These are phyloP conservation scores for Hypolimnas misippus DNA, from an alignment of 2,888 invertebrate species.

Conservation along the genomic window DNA sequence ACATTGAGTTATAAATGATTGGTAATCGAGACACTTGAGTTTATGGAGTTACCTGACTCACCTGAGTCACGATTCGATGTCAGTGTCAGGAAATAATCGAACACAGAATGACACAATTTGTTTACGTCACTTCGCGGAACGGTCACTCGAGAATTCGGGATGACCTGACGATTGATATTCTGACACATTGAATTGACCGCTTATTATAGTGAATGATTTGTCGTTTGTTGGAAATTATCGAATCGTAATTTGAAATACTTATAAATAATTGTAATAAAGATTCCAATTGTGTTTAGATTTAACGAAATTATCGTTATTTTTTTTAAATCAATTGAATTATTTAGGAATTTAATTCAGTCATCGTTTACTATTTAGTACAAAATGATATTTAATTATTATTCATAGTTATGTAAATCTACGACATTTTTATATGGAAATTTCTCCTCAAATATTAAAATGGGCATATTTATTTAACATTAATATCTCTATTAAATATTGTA, in stretches of 20 bases:
- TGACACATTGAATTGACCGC: slow-evolving; percentile 2
- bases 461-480: too few relatives aligned
- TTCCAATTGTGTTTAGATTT: neutral
- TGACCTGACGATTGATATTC: neutral
- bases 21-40: too few relatives aligned
- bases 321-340: too few relatives aligned
- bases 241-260: neutral
- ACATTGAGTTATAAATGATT: too few relatives aligned
- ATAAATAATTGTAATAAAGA: neutral
- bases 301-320: too few relatives aligned
- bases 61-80: neutral
- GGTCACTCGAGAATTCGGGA: neutral
- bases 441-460: too few relatives aligned
- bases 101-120: neutral
- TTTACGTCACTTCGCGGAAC: neutral
- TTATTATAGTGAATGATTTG: neutral
- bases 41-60: neutral
- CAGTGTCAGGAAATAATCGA: neutral
- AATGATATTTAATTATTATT: too few relatives aligned
- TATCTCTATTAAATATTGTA: too few relatives aligned
- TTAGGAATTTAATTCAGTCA: too few relatives aligned
- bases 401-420: too few relatives aligned
- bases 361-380: too few relatives aligned
- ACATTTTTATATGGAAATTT: too few relatives aligned
- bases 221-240: neutral